Percentiles rank a stretch among this genome's conserved stretches.
These are phyloP conservation scores for Dicerorhinus sumatrensis DNA, from an alignment of 2,113 vertebrate species.

Conservation along the genomic window DNA sequence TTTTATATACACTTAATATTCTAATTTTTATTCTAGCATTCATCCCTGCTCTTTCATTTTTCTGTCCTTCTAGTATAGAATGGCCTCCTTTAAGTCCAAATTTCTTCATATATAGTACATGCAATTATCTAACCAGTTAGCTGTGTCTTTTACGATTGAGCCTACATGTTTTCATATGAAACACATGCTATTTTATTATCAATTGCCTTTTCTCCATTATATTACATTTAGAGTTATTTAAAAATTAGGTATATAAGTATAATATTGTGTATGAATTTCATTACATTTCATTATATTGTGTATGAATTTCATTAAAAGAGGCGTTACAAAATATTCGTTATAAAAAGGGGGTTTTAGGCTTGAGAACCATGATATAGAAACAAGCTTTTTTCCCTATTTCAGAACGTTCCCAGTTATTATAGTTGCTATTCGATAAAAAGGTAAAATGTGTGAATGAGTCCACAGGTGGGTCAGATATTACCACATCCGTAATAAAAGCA, in stretches of 20 bases:
- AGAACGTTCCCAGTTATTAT: neutral
- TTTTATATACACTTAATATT: neutral
- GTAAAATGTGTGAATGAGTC: neutral
- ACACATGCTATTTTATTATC: neutral
- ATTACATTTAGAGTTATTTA: neutral
- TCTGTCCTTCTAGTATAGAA: neutral
- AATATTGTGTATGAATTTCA: too few species aligned
- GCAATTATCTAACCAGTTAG: neutral
- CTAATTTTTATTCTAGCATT: neutral
- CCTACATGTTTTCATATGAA: neutral
- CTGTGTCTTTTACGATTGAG: neutral
- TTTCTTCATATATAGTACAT: neutral
- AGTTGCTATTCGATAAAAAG: neutral
- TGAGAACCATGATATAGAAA: neutral
- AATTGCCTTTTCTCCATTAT: neutral
- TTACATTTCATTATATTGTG: neutral
- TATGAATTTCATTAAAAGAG: neutral
- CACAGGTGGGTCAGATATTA: neutral
- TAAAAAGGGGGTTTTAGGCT: neutral
- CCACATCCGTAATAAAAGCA: neutral
- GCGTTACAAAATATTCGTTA: neutral
- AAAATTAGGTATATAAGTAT: neutral
- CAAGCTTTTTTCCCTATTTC: neutral
- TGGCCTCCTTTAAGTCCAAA: neutral
- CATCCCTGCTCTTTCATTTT: neutral